Evolutionary conservation across 2,888 invertebrate genomes (phyloP).

Genomic region (Tridacna crocea): DNA sequence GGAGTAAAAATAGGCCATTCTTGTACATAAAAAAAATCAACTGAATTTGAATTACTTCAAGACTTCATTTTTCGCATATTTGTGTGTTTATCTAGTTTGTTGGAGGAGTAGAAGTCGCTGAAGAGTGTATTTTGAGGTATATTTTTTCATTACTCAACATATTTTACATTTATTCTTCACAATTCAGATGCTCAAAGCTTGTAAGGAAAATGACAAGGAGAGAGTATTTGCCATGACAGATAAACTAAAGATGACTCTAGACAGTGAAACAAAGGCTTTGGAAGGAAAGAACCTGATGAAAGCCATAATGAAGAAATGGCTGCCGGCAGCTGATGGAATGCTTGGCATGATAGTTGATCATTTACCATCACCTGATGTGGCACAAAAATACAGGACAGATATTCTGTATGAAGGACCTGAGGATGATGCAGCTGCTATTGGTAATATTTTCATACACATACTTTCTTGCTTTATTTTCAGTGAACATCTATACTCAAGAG

Average conservation of each 20-base stretch:
- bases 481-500: no score
- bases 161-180: no score
- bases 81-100: no score
- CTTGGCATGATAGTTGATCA: constrained; percentile 99
- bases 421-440: constrained; percentile 97
- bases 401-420: constrained; percentile 99
- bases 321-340: constrained; percentile 99
- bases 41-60: no score
- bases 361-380: constrained; percentile 98
- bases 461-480: neutral
- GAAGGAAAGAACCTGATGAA: constrained; percentile 95
- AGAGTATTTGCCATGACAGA: constrained; percentile 93
- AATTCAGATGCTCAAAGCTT: constrained; percentile 67
- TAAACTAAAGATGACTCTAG: constrained; percentile 95
- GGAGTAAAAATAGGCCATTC: no score
- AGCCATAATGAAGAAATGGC: constrained; percentile 99
- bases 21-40: no score
- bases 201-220: constrained; percentile 71
- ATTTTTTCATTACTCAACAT: no score
- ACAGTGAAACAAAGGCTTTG: constrained; percentile 97
- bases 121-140: no score
- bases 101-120: no score
- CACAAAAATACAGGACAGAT: constrained; percentile 99
- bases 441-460: constrained; percentile 80
- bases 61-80: no score